These are phyloP conservation scores for Acanthurus tractus DNA, from an alignment of 2,797 vertebrate genomes.

Conservation along the genomic window DNA sequence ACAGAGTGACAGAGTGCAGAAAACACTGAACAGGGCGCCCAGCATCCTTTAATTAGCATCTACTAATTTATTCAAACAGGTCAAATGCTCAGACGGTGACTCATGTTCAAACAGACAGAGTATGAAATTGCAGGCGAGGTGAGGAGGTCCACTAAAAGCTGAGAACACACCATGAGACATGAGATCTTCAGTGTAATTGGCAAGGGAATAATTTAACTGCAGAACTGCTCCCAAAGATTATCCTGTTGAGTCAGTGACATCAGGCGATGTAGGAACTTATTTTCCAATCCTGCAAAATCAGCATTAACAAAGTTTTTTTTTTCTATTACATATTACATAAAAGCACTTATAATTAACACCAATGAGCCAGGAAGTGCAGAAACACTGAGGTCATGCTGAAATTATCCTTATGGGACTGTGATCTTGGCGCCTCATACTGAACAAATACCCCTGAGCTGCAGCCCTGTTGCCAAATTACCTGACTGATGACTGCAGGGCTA, in stretches of 20 bases:
- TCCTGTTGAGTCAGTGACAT: background rate
- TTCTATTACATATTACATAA: too few relatives aligned
- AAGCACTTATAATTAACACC: background rate
- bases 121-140: background rate
- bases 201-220: background rate
- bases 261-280: background rate
- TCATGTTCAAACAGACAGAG: constrained; percentile 20
- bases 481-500: background rate
- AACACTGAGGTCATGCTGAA: background rate
- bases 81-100: constrained; percentile 29
- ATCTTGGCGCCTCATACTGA: background rate
- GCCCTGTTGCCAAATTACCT: background rate
- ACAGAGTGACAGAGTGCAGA: constrained; percentile 2
- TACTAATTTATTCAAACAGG: constrained; percentile 29
- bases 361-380: background rate
- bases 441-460: constrained; percentile 5
- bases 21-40: background rate
- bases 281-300: background rate
- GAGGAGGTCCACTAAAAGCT: constrained; percentile 2
- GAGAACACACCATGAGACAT: background rate
- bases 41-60: constrained; percentile 6
- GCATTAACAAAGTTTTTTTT: background rate
- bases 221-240: background rate
- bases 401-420: background rate
- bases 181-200: constrained; percentile 2